Conservation (phyloP, 2,797 vertebrate species). For the Epinephelus awoara region DNA sequence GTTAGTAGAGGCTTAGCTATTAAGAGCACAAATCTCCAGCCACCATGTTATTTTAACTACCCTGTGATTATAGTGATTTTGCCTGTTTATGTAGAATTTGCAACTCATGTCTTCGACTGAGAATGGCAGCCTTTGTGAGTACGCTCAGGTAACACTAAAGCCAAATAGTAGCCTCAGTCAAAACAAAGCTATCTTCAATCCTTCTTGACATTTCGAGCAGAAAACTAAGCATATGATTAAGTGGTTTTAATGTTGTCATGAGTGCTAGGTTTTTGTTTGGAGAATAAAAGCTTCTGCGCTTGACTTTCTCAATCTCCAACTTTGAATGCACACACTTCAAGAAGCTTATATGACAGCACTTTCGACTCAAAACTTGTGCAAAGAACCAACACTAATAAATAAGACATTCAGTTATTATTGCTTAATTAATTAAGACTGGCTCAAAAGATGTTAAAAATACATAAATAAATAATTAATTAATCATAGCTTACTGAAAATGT, state of each 20-base stretch:
- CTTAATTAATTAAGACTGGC: constrained; percentile 17
- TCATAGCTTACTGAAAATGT: background rate
- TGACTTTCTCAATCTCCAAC: background rate
- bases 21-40: background rate
- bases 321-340: background rate
- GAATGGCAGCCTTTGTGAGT: background rate
- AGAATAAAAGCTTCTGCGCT: background rate
- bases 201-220: constrained; percentile 14
- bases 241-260: background rate
- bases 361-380: constrained; percentile 16
- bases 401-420: constrained; percentile 41
- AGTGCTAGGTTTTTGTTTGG: background rate
- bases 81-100: background rate
- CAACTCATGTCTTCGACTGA: background rate
- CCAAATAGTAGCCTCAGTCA: background rate
- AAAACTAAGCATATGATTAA: background rate
- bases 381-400: background rate
- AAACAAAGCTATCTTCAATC: background rate
- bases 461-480: background rate
- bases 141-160: no score
- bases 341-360: background rate
- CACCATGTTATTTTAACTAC: background rate
- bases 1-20: background rate
- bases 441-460: background rate
- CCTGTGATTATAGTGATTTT: background rate